Percentiles rank a stretch among this genome's conserved stretches.
Conservation (phyloP, 2,797 vertebrate genomes). For the Kryptolebias ocellatus region DNA sequence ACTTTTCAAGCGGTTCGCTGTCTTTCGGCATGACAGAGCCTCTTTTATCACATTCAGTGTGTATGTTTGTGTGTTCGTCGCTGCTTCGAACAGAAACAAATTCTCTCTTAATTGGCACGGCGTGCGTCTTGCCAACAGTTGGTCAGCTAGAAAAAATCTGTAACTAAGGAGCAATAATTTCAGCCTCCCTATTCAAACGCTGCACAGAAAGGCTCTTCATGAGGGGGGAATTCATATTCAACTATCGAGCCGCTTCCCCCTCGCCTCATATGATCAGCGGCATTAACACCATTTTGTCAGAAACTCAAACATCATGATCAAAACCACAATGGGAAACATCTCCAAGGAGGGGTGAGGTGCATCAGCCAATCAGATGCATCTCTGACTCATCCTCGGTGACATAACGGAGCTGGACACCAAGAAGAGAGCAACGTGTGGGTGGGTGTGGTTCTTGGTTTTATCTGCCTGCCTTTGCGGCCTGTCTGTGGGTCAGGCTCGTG, state of each 20-base stretch:
- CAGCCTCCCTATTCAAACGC: slow-evolving; percentile 60
- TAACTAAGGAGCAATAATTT: slow-evolving; percentile 72
- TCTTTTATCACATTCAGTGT: slow-evolving; percentile 71
- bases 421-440: slow-evolving; percentile 56
- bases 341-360: slow-evolving; percentile 38
- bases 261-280: neutral
- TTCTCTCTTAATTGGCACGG: slow-evolving; percentile 76
- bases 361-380: slow-evolving; percentile 64
- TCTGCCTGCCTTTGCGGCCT: slow-evolving; percentile 61
- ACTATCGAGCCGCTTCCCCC: neutral
- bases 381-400: slow-evolving; percentile 75
- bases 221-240: slow-evolving; percentile 63
- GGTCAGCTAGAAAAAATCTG: slow-evolving; percentile 76
- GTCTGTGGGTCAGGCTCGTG: slow-evolving; percentile 64
- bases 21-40: slow-evolving; percentile 65
- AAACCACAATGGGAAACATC: slow-evolving; percentile 53
- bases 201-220: slow-evolving; percentile 72
- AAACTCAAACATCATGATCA: slow-evolving; percentile 33
- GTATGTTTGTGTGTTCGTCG: slow-evolving; percentile 42
- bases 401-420: slow-evolving; percentile 62
- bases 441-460: slow-evolving; percentile 59
- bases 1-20: slow-evolving; percentile 55
- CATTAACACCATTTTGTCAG: slow-evolving; percentile 20
- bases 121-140: slow-evolving; percentile 75
- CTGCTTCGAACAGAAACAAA: slow-evolving; percentile 67